A percentile compares a stretch with the other conserved stretches of the same genome.
Conservation (phyloP, 2,888 invertebrate genomes). For the Zygothrica quintamaculata region DNA sequence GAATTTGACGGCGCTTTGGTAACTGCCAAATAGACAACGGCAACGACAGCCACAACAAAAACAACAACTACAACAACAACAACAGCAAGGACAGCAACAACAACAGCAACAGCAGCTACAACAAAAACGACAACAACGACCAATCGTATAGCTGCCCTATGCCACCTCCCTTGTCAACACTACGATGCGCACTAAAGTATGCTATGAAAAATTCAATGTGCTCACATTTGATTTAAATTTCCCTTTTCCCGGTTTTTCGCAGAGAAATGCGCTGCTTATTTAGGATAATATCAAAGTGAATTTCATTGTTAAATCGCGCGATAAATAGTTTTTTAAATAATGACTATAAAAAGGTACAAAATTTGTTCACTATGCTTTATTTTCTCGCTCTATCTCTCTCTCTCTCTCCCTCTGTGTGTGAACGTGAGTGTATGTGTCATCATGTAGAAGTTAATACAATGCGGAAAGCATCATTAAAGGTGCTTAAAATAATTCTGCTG, state of each 20-base stretch:
- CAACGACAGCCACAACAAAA: conserved; percentile 1
- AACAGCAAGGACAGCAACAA: conserved; percentile 32
- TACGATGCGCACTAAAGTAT: conserved; percentile 46
- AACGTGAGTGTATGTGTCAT: conserved; percentile 61
- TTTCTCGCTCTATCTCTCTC: no score
- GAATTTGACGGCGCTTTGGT: conserved; percentile 57
- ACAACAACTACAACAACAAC: no score
- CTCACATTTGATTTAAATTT: conserved; percentile 76
- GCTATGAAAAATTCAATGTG: conserved; percentile 69
- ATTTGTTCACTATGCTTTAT: conserved; percentile 44
- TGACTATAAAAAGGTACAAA: conserved; percentile 32
- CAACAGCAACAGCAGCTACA: conserved; percentile 60
- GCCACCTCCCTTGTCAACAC: conserved; percentile 29
- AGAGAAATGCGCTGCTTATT: conserved; percentile 39
- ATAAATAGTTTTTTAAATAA: conserved; percentile 73
- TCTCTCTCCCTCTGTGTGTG: no score
- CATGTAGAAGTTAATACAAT: conserved; percentile 52
- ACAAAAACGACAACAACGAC: background rate
- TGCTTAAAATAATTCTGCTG: conserved; percentile 30
- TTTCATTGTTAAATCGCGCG: conserved; percentile 70
- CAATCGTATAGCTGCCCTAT: background rate
- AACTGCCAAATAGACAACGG: conserved; percentile 67
- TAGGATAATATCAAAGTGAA: conserved; percentile 69
- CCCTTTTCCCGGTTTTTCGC: conserved; percentile 43
- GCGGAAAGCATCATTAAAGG: conserved; percentile 25